Evolutionary conservation across 2,113 vertebrate genomes (phyloP), one percentile per base, ranked within the genome.

Genomic region (Malurus melanocephalus): DNA sequence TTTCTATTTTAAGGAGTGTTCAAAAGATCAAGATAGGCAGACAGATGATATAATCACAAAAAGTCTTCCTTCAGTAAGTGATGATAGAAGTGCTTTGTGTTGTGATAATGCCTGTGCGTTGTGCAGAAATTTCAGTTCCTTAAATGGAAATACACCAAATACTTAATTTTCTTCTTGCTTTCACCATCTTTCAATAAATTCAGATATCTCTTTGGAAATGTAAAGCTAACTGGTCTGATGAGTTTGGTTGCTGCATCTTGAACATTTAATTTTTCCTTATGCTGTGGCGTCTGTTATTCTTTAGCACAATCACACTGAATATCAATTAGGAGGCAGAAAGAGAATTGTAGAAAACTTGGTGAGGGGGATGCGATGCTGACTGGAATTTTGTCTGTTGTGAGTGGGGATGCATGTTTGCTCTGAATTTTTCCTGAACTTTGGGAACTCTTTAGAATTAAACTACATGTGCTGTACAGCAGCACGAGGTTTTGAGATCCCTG

Each of bases 211-310:
- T 93, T 77, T 89, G 81, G 48, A 93, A 92, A 79, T 19, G 4
- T 71, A 91, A 89, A 81, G 68, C 78, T 92, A 90, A 56, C 90
- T 94, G 80, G 74, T 75, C 85, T 88, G 83, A 94, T 93, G 60
- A 87, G 20, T 82, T 77, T 85, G 33, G n/a, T 94, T 93, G 38
- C 79, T 0, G 8, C 73, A 94, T 96, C 62, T 91, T 87, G 88
- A 94, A 87, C 87, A 42, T 92, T 91, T 94, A 88, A 87, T 95
- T 95, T 95, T 95, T 84, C 95, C 95, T 95, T 96, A 92, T 95
- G 95, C 73, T 93, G 71, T 81, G 75, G 89, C 91, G 66, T 95
- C 95, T 96, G 96, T 90, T 94, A 71, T 74, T 92, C 80, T 87
- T 83, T 71, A 90, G 88, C 85, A 72, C 59, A 87, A 3, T 96